These are phyloP conservation scores for Pomatostomus ruficeps DNA, from an alignment of 2,113 vertebrate genomes.

Conservation along the genomic window DNA sequence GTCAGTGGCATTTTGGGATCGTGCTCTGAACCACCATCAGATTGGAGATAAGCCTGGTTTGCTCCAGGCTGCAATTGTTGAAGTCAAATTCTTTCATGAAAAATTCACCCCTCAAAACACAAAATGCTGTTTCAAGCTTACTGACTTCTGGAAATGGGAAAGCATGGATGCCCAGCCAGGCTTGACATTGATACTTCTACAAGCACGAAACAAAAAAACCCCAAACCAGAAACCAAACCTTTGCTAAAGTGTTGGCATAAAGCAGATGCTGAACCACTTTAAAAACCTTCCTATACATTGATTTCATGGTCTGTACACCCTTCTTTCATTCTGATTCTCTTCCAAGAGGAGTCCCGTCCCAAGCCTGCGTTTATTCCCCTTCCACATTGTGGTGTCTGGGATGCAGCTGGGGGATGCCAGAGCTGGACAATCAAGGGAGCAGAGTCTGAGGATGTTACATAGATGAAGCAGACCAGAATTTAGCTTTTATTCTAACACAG, in stretches of 20 bases:
- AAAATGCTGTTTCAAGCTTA: neutral
- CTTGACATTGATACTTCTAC: neutral
- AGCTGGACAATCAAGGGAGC: neutral
- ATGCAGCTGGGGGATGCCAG: neutral
- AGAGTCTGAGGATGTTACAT: neutral
- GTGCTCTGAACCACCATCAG: neutral
- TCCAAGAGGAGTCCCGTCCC: neutral
- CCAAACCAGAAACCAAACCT: neutral
- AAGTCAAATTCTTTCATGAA: neutral
- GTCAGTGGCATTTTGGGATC: neutral
- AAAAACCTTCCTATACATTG: neutral
- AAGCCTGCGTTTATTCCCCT: neutral
- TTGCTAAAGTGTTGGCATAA: neutral
- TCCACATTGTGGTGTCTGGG: neutral
- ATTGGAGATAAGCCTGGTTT: neutral
- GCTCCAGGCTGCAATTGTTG: neutral
- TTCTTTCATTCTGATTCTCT: neutral
- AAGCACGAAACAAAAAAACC: neutral
- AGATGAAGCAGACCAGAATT: neutral
- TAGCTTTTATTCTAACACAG: neutral
- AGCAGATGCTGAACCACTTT: neutral
- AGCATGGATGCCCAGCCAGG: neutral
- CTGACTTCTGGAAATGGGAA: neutral
- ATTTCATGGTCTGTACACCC: neutral
- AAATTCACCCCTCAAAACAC: neutral